Evolutionary conservation across 2,113 vertebrate genomes (phyloP).

Genomic region (Polyodon spathula): DNA sequence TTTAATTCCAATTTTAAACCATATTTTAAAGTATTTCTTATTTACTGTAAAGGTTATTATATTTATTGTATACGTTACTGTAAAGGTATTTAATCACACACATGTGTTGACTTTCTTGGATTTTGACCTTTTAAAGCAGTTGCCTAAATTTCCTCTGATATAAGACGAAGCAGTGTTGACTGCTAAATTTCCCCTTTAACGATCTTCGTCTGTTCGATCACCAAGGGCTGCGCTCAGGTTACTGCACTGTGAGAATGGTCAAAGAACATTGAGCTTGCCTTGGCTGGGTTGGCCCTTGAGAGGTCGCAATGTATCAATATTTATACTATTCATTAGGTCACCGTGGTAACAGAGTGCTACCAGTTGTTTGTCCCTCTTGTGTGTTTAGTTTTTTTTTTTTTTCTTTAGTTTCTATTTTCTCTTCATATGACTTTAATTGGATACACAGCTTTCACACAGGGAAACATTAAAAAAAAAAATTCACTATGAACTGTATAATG

Average conservation of each 20-base stretch:
- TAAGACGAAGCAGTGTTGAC: neutral
- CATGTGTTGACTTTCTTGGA: too few relatives aligned
- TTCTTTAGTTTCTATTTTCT: neutral
- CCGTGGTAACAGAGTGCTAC: neutral
- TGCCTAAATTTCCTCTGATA: too few relatives aligned
- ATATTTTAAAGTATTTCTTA: too few relatives aligned
- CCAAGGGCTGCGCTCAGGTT: neutral
- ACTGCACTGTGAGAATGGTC: neutral
- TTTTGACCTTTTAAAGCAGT: too few relatives aligned
- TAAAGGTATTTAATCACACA: too few relatives aligned
- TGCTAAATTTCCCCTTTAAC: too few relatives aligned
- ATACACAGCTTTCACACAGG: neutral
- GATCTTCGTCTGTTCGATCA: neutral
- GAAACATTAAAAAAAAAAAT: too few relatives aligned
- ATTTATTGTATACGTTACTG: too few relatives aligned
- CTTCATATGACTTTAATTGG: neutral
- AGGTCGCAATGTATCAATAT: neutral
- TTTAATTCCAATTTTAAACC: too few relatives aligned
- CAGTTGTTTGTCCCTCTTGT: neutral
- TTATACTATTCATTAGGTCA: neutral
- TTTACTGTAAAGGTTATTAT: too few relatives aligned
- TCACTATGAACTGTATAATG: too few relatives aligned
- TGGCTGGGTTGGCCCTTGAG: neutral
- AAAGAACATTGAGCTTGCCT: neutral
- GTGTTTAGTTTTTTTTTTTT: neutral